phyloP scores from a whole-genome alignment of 2,113 vertebrate genomes.

The Capreolus pygargus region DNA sequence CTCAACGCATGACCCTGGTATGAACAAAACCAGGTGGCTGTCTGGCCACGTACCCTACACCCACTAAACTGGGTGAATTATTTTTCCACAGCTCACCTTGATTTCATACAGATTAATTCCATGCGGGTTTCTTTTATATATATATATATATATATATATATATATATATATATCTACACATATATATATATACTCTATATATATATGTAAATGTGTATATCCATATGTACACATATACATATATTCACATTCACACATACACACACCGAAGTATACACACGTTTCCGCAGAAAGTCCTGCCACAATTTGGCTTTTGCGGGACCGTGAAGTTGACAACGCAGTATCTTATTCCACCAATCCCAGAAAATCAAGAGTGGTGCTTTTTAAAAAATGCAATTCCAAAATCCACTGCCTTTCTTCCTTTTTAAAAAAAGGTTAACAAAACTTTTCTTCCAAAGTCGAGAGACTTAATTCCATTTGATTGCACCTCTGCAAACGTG shows the following conservation, averaged over 20 bases:
- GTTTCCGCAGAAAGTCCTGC: constrained; percentile 74
- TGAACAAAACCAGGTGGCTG: constrained; percentile 65
- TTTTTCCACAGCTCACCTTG: constrained; percentile 65
- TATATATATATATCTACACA: not conserved
- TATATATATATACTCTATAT: constrained; percentile 57
- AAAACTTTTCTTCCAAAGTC: constrained; percentile 75
- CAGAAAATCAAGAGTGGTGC: constrained; percentile 65
- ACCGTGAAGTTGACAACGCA: constrained; percentile 55
- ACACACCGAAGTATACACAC: constrained; percentile 62
- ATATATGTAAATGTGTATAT: constrained; percentile 75
- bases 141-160: constrained; percentile 31
- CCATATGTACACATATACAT: constrained; percentile 74
- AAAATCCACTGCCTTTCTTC: constrained; percentile 46
- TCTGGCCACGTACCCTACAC: constrained; percentile 73
- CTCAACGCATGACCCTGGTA: constrained; percentile 73
- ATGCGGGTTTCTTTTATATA: constrained; percentile 59
- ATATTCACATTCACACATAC: constrained; percentile 69
- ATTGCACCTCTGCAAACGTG: constrained; percentile 80
- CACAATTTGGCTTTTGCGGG: constrained; percentile 73
- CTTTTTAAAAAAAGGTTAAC: constrained; percentile 60
- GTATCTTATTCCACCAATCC: constrained; percentile 62
- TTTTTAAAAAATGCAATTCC: constrained; percentile 67
- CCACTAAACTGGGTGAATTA: constrained; percentile 73
- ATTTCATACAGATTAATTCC: constrained; percentile 65
- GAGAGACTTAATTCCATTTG: constrained; percentile 78